These are phyloP conservation scores for Lymantria dispar DNA, from an alignment of 2,888 invertebrate genomes.

Conservation along the genomic window DNA sequence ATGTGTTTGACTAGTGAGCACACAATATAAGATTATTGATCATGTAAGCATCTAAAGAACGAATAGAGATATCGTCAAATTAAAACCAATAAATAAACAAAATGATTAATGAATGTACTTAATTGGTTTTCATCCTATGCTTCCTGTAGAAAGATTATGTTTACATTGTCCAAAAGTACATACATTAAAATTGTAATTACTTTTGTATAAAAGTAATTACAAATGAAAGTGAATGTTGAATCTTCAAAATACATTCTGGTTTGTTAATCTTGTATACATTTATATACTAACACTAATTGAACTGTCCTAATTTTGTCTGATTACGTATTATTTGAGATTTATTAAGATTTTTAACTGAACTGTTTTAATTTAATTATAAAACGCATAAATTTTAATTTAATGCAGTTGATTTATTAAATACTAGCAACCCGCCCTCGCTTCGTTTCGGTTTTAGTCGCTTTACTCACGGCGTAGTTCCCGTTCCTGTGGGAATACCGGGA, in stretches of 20 bases:
- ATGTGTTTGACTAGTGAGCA: slow-evolving; percentile 20
- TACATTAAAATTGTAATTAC: slow-evolving; percentile 20
- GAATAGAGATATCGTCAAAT: slow-evolving; percentile 19
- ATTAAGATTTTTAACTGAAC: too few species aligned
- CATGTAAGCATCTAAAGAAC: slow-evolving; percentile 19
- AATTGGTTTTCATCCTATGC: slow-evolving; percentile 36
- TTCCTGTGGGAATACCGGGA: too few species aligned
- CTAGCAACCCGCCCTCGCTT: not conserved
- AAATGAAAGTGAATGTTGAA: slow-evolving; percentile 23
- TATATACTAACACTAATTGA: not conserved
- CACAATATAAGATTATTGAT: slow-evolving; percentile 25
- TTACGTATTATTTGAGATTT: not conserved
- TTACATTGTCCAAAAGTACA: slow-evolving; percentile 19
- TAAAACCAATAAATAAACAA: slow-evolving; percentile 20
- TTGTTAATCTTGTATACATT: slow-evolving; percentile 6
- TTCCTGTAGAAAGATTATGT: slow-evolving; percentile 45
- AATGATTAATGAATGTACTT: slow-evolving; percentile 44
- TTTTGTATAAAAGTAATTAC: slow-evolving; percentile 8
- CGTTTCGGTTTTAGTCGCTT: too few species aligned
- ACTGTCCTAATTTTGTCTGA: slow-evolving; percentile 6
- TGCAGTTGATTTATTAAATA: not conserved
- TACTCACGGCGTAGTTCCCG: too few species aligned
- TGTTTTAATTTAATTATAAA: too few species aligned
- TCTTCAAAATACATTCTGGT: slow-evolving; percentile 6
- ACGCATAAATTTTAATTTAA: too few species aligned